A percentile compares a stretch with the other conserved stretches of the same genome.
Conservation (phyloP, 2,113 vertebrate species). For the Oreotrochilus melanogaster region DNA sequence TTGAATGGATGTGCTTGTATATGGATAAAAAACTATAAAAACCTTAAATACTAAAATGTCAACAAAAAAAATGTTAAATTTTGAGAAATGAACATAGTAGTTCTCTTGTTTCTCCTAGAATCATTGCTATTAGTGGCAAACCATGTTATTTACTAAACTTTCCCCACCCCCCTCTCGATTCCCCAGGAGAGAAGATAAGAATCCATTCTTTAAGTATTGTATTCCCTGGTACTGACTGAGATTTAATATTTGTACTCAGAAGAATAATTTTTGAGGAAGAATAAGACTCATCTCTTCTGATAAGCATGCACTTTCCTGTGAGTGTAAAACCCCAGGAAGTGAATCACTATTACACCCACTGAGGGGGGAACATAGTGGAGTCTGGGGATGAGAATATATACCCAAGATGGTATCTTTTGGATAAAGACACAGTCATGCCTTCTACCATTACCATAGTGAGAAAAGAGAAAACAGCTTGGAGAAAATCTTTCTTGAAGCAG, state of each 20-base stretch:
- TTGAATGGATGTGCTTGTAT: background rate
- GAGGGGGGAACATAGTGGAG: background rate
- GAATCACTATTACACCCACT: background rate
- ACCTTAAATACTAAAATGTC: background rate
- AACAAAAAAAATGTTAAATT: background rate
- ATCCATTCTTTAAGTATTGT: background rate
- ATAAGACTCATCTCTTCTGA: background rate
- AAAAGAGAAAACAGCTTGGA: constrained; percentile 9
- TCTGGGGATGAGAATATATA: background rate
- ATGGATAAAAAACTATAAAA: background rate
- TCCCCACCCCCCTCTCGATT: background rate
- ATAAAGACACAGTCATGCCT: background rate
- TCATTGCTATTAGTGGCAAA: background rate
- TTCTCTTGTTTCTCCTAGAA: background rate
- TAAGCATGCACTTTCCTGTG: background rate
- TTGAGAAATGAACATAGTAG: background rate
- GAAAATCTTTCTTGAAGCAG: constrained; percentile 10
- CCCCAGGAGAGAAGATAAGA: background rate
- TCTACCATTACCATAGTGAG: background rate
- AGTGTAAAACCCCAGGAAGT: background rate
- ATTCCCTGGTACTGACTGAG: background rate
- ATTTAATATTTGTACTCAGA: background rate
- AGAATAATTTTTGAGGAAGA: background rate
- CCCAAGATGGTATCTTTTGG: background rate
- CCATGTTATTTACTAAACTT: background rate